These are phyloP conservation scores for Dasypus novemcinctus DNA, from an alignment of 2,113 vertebrate genomes.

Conservation along the genomic window DNA sequence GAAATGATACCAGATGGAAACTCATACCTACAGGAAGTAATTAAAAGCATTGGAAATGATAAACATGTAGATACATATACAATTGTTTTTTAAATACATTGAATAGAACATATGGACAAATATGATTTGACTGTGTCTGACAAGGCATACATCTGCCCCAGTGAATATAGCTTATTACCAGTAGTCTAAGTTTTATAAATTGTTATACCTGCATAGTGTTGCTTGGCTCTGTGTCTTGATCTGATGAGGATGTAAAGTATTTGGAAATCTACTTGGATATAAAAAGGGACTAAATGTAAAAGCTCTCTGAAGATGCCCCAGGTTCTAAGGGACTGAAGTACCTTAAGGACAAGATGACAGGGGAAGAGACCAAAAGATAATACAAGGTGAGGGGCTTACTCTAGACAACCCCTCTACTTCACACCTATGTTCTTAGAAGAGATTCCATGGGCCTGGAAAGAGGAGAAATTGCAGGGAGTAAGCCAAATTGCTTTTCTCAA, in stretches of 20 bases:
- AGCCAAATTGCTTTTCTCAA: background rate
- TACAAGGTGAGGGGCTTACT: background rate
- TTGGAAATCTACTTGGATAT: background rate
- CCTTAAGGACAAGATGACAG: background rate
- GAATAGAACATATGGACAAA: background rate
- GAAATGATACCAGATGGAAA: slow-evolving; percentile 1
- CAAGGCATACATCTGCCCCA: background rate
- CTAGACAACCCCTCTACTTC: background rate
- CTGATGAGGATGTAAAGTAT: background rate
- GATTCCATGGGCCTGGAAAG: background rate
- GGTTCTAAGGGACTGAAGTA: background rate
- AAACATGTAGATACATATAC: background rate
- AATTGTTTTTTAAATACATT: background rate
- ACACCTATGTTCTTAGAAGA: background rate
- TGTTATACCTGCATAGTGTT: background rate
- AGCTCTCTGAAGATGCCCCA: background rate
- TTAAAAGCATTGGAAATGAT: background rate
- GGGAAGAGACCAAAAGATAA: background rate
- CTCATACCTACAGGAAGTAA: background rate
- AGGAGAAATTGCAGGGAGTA: background rate
- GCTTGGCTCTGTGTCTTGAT: background rate
- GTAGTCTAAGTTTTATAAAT: background rate
- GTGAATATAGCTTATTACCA: background rate
- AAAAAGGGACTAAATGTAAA: slow-evolving; percentile 18
- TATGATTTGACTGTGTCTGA: background rate